Evolutionary conservation across 1,140 invertebrate species (phyloP).

Genomic region (Cydia pomonella): DNA sequence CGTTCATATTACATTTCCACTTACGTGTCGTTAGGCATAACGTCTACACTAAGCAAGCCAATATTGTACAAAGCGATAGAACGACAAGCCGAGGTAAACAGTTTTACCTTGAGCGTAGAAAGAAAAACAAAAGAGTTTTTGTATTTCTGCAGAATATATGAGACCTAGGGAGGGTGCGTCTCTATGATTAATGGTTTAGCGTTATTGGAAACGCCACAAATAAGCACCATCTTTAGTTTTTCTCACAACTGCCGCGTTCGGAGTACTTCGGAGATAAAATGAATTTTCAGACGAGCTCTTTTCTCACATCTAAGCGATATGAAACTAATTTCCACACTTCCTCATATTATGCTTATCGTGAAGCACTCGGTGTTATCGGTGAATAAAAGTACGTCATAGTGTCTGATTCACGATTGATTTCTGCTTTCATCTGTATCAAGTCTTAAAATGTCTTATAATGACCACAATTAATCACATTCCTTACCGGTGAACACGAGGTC

Average conservation of each 20-base stretch:
- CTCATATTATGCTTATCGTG: not conserved
- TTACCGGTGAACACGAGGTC: constrained; percentile 66
- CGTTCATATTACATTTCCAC: too few species aligned
- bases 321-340: not conserved
- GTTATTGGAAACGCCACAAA: constrained; percentile 30
- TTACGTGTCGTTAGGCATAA: not conserved
- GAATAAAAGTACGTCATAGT: not conserved
- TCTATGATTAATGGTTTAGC: constrained; percentile 31
- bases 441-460: constrained; percentile 9
- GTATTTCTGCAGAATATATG: constrained; percentile 31
- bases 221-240: constrained; percentile 30
- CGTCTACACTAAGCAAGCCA: not conserved
- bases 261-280: constrained; percentile 4
- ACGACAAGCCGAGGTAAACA: constrained; percentile 46
- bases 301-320: not conserved
- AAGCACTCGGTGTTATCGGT: not conserved
- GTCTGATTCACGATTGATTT: not conserved
- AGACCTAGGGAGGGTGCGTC: constrained; percentile 30
- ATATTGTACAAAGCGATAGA: constrained; percentile 29
- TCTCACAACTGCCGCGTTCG: constrained; percentile 12
- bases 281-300: constrained; percentile 14
- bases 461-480: constrained; percentile 14
- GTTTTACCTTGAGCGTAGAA: constrained; percentile 40
- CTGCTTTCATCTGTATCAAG: constrained; percentile 23
- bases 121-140: constrained; percentile 33